Base-by-base conservation (phyloP, 2,113 vertebrate genomes). In the Crotophaga sulcirostris region DNA sequence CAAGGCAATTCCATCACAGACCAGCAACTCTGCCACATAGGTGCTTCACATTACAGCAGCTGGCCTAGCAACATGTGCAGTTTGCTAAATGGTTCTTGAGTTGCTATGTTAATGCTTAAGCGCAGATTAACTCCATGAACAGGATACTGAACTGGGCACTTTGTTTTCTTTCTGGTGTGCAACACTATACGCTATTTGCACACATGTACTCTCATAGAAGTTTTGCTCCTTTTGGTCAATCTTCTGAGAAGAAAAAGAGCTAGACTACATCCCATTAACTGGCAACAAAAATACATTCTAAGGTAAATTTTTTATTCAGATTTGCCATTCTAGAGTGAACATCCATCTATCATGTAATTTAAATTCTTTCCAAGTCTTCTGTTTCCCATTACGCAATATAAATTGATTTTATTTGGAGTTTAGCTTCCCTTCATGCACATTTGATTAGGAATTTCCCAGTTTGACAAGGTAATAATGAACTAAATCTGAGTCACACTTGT, bases 361-460 rank as follows among this genome's bases (percentile, higher is more conserved):
- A 81, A 74, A 84, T 70, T 84, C 19, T 82, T 87, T 44, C 59
- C 16, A 74, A 67, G 16, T 7, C 63, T 89, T 84, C 42, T 54
- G 16, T 75, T 96, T 16, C 10, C 14, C 12, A 5, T 62, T 84
- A n/a, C 33, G 7, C 33, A 52, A 14, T 59, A 67, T 23, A 40
- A 87, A 60, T 9, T 55, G 34, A 33, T 74, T 84, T 70, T 4
- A 40, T 76, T 73, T 79, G 51, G 55, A 83, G 38, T 54, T 83
- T 40, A 66, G 19, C 40, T 87, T 72, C 42, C 28, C 20, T 92
- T 86, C 59, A 63, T 69, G 34, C 25, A 78, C 19, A 81, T 58
- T 69, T 89, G 59, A 66, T 84, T 81, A 86, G 59, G 73, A 94
- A 42, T 86, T 87, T 86, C 73, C 49, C 34, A 51, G 59, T 87